Conservation (phyloP, 2,888 invertebrate genomes). For the Drosophila melanocephala region DNA sequence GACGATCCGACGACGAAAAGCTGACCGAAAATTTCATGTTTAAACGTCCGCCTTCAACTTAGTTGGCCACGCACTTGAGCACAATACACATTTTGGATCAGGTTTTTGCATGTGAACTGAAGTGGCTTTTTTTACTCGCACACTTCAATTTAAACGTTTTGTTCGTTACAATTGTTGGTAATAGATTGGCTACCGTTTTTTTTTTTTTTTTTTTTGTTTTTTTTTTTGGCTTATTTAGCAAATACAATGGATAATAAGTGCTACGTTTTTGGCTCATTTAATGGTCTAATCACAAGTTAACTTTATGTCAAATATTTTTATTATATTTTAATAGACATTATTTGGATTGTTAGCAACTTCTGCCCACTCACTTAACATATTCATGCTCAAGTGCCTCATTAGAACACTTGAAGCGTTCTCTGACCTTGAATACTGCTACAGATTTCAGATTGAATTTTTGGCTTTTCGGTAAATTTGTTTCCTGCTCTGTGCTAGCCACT, state of each 20-base stretch:
- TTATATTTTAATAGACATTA: constrained; percentile 3
- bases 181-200: constrained; percentile 44
- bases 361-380: constrained; percentile 42
- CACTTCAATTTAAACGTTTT: constrained; percentile 21
- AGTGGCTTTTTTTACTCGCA: constrained; percentile 44
- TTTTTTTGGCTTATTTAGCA: constrained; percentile 5
- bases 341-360: constrained; percentile 15
- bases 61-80: constrained; percentile 53
- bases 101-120: constrained; percentile 62
- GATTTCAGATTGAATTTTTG: constrained; percentile 18
- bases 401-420: constrained; percentile 48
- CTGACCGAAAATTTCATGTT: constrained; percentile 17
- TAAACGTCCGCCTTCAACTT: constrained; percentile 60
- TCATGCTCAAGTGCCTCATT: constrained; percentile 42
- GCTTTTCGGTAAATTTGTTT: constrained; percentile 50
- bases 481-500: constrained; percentile 58
- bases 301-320: not conserved
- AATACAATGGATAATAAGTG: constrained; percentile 19
- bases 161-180: constrained; percentile 30
- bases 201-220: constrained; percentile 3
- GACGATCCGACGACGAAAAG: constrained; percentile 31
- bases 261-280: constrained; percentile 1
- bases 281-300: not conserved
- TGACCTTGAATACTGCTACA: constrained; percentile 63
- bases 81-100: constrained; percentile 66